These are phyloP conservation scores for Lates japonicus DNA, from an alignment of 2,797 vertebrate genomes.

Conservation along the genomic window DNA sequence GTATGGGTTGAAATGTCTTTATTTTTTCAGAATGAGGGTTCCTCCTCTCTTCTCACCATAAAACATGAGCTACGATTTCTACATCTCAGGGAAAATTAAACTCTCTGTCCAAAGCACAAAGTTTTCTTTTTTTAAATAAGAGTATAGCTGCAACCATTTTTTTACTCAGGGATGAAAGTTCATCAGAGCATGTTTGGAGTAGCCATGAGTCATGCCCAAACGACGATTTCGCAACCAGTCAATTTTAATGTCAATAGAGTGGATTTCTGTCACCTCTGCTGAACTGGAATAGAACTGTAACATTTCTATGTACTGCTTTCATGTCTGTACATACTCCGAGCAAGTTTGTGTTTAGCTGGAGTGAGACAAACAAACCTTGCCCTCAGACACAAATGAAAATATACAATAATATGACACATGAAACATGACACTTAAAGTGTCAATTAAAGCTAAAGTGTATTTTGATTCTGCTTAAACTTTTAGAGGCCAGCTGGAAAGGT, in stretches of 20 bases:
- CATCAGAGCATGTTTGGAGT: constrained; percentile 42
- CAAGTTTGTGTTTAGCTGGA: not conserved
- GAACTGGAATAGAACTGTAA: constrained; percentile 12
- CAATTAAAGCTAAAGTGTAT: not conserved
- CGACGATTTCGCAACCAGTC: constrained; percentile 52
- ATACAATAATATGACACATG: not conserved
- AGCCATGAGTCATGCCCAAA: constrained; percentile 57
- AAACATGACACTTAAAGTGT: not conserved
- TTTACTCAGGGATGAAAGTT: not conserved
- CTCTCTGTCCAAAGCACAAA: not conserved
- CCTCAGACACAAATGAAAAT: not conserved
- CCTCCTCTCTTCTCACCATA: not conserved
- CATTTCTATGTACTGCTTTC: constrained; percentile 25
- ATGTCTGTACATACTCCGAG: constrained; percentile 59
- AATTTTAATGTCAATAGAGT: constrained; percentile 69
- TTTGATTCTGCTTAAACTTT: not conserved
- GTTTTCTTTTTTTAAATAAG: not conserved
- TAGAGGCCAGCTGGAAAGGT: not conserved
- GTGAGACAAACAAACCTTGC: constrained; percentile 5
- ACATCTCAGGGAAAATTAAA: not conserved
- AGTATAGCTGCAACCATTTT: not conserved
- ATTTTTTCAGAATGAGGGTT: not conserved
- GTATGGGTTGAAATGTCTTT: not conserved
- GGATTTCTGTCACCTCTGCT: constrained; percentile 32
- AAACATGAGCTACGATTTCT: not conserved